Percentiles rank a stretch among this genome's conserved stretches.
Evolutionary conservation across 2,888 invertebrate genomes (phyloP).

Genomic region (Macrosoma leucophasiata): DNA sequence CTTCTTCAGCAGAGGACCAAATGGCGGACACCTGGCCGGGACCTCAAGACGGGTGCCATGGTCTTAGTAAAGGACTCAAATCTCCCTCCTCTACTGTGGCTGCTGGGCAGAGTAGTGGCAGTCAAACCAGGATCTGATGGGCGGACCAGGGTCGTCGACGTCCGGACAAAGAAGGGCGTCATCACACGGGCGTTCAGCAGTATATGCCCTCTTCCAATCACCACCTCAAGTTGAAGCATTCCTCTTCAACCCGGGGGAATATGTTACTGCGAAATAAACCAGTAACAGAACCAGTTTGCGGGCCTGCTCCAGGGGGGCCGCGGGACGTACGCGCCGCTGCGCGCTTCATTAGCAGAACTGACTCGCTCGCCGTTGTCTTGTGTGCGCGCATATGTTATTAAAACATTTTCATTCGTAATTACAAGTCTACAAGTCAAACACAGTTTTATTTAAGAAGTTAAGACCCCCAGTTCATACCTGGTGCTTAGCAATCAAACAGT

Average conservation of each 20-base stretch:
- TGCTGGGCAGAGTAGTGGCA: constrained; percentile 11
- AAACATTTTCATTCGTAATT: too few species aligned
- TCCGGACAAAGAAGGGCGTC: constrained; percentile 5
- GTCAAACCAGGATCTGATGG: constrained; percentile 13
- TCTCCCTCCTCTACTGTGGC: constrained; percentile 16
- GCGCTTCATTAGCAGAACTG: too few species aligned
- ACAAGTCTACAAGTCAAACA: too few species aligned
- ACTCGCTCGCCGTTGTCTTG: too few species aligned
- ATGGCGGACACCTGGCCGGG: constrained; percentile 5
- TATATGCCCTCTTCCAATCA: constrained; percentile 5
- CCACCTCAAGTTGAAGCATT: constrained; percentile 1
- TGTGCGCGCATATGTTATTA: too few species aligned
- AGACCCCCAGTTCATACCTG: too few species aligned
- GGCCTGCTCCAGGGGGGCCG: too few species aligned
- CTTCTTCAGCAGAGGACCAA: constrained; percentile 14
- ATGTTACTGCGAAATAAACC: constrained; percentile 14
- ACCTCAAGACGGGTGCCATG: constrained; percentile 6
- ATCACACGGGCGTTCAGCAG: constrained; percentile 4
- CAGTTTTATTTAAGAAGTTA: too few species aligned
- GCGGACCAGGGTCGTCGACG: constrained; percentile 9
- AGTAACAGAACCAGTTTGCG: too few species aligned
- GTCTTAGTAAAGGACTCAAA: constrained; percentile 12
- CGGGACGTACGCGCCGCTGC: too few species aligned
- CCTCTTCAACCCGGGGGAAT: constrained; percentile 22
- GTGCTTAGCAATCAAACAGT: too few species aligned